phyloP scores from a whole-genome alignment of 2,888 invertebrate species.

The Villa cingulata region DNA sequence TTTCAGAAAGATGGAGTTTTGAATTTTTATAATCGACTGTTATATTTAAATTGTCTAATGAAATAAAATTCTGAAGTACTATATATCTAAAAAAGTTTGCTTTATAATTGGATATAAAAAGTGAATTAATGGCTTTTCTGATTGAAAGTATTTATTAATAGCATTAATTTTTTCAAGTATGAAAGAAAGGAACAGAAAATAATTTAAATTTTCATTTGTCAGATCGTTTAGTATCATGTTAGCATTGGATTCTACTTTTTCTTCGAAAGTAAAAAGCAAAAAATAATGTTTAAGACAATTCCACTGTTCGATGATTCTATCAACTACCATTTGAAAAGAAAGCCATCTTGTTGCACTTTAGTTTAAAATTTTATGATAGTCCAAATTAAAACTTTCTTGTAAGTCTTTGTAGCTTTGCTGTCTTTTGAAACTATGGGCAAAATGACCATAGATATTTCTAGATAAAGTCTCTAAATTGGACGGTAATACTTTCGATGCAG shows the following conservation, averaged over 20 bases:
- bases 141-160: too few relatives aligned
- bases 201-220: too few relatives aligned
- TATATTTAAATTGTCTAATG: background rate
- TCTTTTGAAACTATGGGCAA: background rate
- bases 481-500: background rate
- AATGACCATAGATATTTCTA: background rate
- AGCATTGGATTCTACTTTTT: background rate
- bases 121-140: background rate
- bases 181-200: too few relatives aligned
- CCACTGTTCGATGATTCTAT: background rate
- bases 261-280: too few relatives aligned
- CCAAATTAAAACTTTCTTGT: background rate
- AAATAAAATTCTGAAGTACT: slow-evolving; percentile 1
- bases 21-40: background rate
- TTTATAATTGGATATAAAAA: slow-evolving; percentile 2
- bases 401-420: background rate
- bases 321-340: background rate
- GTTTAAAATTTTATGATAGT: background rate
- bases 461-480: background rate
- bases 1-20: too few relatives aligned
- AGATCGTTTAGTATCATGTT: background rate
- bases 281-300: background rate
- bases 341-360: background rate
- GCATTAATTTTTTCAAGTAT: too few relatives aligned
- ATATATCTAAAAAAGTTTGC: slow-evolving; percentile 2